Percentiles rank a stretch among this genome's conserved stretches.
Conservation (phyloP, 2,888 invertebrate species). For the Nebria brevicollis region DNA sequence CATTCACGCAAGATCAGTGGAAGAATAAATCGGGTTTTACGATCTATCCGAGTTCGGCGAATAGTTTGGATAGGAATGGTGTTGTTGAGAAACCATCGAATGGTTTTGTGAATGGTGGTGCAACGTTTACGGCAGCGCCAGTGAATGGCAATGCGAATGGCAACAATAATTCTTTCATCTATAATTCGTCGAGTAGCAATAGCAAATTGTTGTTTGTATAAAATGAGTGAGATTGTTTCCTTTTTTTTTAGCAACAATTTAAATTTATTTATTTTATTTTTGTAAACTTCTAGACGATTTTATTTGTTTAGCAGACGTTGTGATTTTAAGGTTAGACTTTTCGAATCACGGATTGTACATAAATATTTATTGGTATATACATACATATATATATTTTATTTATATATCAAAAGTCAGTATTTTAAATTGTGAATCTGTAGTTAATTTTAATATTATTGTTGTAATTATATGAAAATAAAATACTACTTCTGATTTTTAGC, state of each 20-base stretch:
- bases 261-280: background rate
- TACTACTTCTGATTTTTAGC: background rate
- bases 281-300: background rate
- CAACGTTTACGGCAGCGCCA: conserved; percentile 43
- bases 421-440: background rate
- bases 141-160: conserved; percentile 50
- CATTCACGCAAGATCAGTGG: conserved; percentile 63
- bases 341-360: background rate
- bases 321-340: background rate
- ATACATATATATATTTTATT: background rate
- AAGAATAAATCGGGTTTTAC: conserved; percentile 77
- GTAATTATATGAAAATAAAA: background rate
- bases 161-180: conserved; percentile 52
- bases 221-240: background rate
- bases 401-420: background rate
- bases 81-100: conserved; percentile 50
- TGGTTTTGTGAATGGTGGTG: conserved; percentile 50
- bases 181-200: conserved; percentile 55
- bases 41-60: conserved; percentile 69
- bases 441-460: background rate
- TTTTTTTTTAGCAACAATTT: background rate
- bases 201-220: conserved; percentile 58
- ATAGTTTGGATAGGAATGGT: conserved; percentile 50
- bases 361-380: background rate
- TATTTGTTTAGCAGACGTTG: background rate